Base-by-base conservation (phyloP, 2,888 invertebrate species). In the Aphidoletes aphidimyza region DNA sequence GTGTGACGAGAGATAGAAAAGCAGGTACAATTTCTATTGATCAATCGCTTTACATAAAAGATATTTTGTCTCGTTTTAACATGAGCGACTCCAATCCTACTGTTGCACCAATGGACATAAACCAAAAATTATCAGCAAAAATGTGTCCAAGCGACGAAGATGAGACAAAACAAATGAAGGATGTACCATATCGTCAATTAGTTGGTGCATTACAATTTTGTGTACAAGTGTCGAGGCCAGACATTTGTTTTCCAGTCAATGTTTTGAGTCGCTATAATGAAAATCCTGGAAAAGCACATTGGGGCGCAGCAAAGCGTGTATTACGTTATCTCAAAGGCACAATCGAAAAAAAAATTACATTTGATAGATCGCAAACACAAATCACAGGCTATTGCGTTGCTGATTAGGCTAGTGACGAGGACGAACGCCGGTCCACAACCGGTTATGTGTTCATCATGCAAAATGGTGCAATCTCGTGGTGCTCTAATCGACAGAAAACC, bases 231-330 rank as follows among this genome's bases (percentile, higher is more conserved):
- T 81, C 85, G 19, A 69, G 85, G 69, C 85, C 85, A 11, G 85
- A 85, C 47, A 84, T 85, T 36, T 22, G 81, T 47, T 85, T 45
- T 47, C 84, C 85, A 6, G 85, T 85, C 26, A 85, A 84, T 37
- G 0, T 37, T 9, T 47, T 83, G 8, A 84, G 85, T 78, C 49
- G 84, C 59, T 84, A 47, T 11, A 78, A 45, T 37, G 22, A 83
- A 17, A 84, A 85, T 49, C 81, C 81, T 14, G 85, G 81, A 17
- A 85, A 84, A 34, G 45, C 84, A 19, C 84, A 85, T 39, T 85
- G 85, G 85, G 26, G 42, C 14, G 83, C 84, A 26, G 78, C 81
- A 36, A 85, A 85, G 26, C 69, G 84, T n/a, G 81, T 84, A 1
- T 26, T 83, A 59, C 59, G 84, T 19, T 84, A 84, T 26, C n/a